Evolutionary conservation across 2,797 vertebrate genomes (phyloP).

Genomic region (Aselliscus stoliczkanus): DNA sequence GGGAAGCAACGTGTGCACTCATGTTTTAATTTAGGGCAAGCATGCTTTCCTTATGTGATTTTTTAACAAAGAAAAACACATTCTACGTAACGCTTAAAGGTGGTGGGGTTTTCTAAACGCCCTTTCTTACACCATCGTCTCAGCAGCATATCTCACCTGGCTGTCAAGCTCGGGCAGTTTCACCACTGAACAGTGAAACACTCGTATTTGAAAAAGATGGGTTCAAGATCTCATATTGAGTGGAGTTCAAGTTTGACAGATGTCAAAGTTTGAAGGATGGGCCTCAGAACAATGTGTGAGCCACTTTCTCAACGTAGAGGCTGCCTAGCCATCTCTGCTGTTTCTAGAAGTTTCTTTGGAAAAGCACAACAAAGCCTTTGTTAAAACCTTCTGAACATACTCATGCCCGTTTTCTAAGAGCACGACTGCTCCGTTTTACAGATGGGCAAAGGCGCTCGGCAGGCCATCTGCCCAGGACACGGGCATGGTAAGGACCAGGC

Average conservation of each 20-base stretch:
- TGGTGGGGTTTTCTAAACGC: not conserved
- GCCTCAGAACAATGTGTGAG: accelerated
- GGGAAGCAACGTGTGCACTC: accelerated
- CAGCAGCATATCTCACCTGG: accelerated
- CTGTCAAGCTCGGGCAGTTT: accelerated
- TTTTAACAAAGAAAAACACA: not conserved
- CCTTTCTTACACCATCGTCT: accelerated
- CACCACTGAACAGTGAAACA: not conserved
- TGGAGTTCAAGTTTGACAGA: no score
- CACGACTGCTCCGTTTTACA: not conserved
- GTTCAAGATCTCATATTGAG: no score
- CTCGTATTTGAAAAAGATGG: accelerated
- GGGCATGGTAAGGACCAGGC: not conserved
- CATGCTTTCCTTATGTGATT: accelerated
- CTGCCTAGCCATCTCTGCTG: no score
- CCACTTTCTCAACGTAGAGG: accelerated
- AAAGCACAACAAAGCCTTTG: not conserved
- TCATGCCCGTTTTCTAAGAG: not conserved
- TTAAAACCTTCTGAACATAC: no score
- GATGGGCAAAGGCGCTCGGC: not conserved
- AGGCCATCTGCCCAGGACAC: not conserved
- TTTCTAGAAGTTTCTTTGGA: not conserved
- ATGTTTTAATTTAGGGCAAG: accelerated
- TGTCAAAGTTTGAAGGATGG: accelerated
- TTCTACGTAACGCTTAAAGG: accelerated